These are phyloP conservation scores for Spatula versicolor DNA, from an alignment of 2,797 vertebrate genomes.

Conservation along the genomic window DNA sequence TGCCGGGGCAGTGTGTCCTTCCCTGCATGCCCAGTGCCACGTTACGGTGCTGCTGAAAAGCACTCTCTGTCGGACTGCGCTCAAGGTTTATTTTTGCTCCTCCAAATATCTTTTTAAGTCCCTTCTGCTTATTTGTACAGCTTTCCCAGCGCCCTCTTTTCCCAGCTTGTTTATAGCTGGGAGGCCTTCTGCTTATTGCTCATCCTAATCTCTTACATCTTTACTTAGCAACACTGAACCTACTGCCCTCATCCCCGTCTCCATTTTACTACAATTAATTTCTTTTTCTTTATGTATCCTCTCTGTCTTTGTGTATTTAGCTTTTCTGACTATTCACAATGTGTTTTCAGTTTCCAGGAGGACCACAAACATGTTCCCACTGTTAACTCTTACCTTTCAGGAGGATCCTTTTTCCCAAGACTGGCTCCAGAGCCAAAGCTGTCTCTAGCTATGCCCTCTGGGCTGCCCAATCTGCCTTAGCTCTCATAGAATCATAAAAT, in stretches of 20 bases:
- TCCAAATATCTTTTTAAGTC: neutral
- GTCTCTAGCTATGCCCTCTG: neutral
- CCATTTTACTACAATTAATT: neutral
- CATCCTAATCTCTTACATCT: conserved; percentile 12
- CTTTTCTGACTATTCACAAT: neutral
- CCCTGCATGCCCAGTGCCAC: neutral
- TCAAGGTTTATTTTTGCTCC: conserved; percentile 45
- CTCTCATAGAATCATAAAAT: neutral
- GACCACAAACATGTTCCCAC: neutral
- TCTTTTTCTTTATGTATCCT: neutral
- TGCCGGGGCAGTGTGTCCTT: fast-evolving
- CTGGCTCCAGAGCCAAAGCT: fast-evolving
- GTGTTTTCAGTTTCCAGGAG: neutral
- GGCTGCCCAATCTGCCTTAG: neutral
- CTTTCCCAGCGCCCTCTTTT: conserved; percentile 3
- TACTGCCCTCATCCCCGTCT: neutral
- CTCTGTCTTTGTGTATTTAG: neutral
- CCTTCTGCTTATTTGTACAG: conserved; percentile 42
- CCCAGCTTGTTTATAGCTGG: conserved; percentile 28
- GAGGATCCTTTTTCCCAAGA: neutral
- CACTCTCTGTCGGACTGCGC: neutral
- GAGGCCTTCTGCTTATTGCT: conserved; percentile 44
- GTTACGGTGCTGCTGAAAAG: neutral
- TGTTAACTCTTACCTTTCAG: neutral
- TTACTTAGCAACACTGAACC: neutral